Base-by-base conservation (phyloP, 2,888 invertebrate species). In the Ctena decussata region DNA sequence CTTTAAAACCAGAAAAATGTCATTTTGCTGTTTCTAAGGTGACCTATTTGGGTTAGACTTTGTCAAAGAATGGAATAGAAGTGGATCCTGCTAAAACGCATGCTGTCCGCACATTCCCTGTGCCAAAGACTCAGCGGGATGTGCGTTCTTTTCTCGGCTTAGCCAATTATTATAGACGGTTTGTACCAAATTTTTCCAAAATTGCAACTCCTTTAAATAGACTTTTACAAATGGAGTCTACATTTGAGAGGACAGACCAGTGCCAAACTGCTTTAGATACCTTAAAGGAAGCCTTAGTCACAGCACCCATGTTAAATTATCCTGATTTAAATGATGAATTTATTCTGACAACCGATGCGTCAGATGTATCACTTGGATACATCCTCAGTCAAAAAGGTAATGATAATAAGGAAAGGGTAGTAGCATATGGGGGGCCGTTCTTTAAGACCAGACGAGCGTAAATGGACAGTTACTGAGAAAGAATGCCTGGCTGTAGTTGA, bases 1-100 rank as follows among this genome's bases (percentile, higher is more conserved):
- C 71, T n/a, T 70, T 88, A 2, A 86, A 91, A 49, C 87, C 87
- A 0, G 41, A 65, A n/a, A 91, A 90, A 69, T 91, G 89, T 75
- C 71, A 86, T 21, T 90, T 90, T 76, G 87, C 84, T 8, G n/a
- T 79, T 12, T 35, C 46, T 12, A 35, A 44, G 18, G 78, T 78
- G 8, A n/a, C 3, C 3, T 78, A 78, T 32, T 32, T 78, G 8
- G 78, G 78, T 57, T 71, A 78, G 8, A 21, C 46, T 24, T 37
- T 77, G 24, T 53, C 77, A 12, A 70, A 69, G 24, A 32, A 76
- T n/a, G 85, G 85, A 27, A 65, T 85, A 41, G 57, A 79, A 35
- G 82, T 85, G 32, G 78, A 85, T 57, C 65, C 77, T 60, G 77
- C 35, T 11, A 83, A 77, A 15, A 83, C 82, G 12, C 60, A 80